Evolutionary conservation across 2,888 invertebrate species (phyloP), one percentile per base, ranked within the genome.

Genomic region (Zaprionus bogoriensis): DNA sequence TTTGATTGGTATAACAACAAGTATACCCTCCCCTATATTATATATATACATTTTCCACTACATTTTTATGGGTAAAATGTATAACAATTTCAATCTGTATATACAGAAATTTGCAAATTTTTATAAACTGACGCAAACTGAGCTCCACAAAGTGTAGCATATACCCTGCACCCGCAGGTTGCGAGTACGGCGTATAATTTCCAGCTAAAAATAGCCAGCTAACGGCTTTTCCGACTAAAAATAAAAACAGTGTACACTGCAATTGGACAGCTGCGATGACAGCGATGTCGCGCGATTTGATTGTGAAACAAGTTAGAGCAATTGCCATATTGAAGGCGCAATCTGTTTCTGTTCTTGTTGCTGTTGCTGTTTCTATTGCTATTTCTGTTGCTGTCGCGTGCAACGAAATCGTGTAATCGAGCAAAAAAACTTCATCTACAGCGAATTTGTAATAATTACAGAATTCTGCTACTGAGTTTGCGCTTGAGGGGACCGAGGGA

Each of bases 231-330:
- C 39, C 5, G 2, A 27, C 27, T 51, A 64, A 58, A 77, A 52
- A 67, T 53, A 64, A 50, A 76, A 58, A 67, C 63, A 76, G 25
- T 28, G 57, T 52, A 27, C 44, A 46, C 59, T 63, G 66, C 59
- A 77, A 77, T 67, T 77, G 55, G 62, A 62, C 81, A 77, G 63
- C 66, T 77, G 84, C 17, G 9, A 19, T 5, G 22, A 6, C 61
- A 67, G 53, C 52, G 41, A 42, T 46, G 62, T 36, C 32, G 17
- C 32, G 17, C 67, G 48, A 27, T 36, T 47, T 52, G 23, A 54
- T 12, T 55, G 45, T 38, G 50, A 39, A 63, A 50, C 68, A 48
- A 46, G 39, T 32, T 48, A 20, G 38, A 36, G 25, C 45, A 58
- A 54, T 57, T 46, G 45, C 23, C 25, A 23, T 28, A 55, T 45